A percentile compares a stretch with the other conserved stretches of the same genome.
Conservation (phyloP, 2,888 invertebrate species). For the Tupiocoris notatus region DNA sequence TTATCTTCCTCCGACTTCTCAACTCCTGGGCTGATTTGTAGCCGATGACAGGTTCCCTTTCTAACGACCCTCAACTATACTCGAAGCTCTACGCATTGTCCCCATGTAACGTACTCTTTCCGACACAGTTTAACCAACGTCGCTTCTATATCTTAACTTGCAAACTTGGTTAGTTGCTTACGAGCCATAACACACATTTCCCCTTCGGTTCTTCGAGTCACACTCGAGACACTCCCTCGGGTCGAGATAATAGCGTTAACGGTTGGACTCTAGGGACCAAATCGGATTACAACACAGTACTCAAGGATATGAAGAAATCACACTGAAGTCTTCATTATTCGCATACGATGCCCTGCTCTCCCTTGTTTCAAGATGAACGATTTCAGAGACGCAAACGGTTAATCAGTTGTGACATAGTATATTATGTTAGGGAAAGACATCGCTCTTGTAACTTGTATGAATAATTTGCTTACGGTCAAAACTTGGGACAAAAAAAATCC, state of each 20-base stretch:
- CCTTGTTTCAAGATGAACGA: too few species aligned
- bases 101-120: conserved; percentile 32
- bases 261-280: neutral
- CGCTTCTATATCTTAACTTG: conserved; percentile 26
- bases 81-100: neutral
- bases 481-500: too few species aligned
- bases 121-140: neutral
- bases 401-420: too few species aligned
- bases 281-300: neutral
- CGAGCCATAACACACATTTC: conserved; percentile 40
- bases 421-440: too few species aligned
- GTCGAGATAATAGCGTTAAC: neutral
- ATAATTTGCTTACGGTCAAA: too few species aligned
- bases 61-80: neutral
- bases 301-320: neutral
- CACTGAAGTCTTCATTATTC: neutral
- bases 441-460: too few species aligned
- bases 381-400: too few species aligned
- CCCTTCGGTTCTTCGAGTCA: neutral
- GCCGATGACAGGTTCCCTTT: conserved; percentile 40
- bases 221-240: neutral
- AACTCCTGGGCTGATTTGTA: conserved; percentile 34
- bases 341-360: neutral
- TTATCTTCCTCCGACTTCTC: neutral
- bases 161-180: conserved; percentile 42